Evolutionary conservation across 2,797 vertebrate species (phyloP).

Genomic region (Glyptemys insculpta): DNA sequence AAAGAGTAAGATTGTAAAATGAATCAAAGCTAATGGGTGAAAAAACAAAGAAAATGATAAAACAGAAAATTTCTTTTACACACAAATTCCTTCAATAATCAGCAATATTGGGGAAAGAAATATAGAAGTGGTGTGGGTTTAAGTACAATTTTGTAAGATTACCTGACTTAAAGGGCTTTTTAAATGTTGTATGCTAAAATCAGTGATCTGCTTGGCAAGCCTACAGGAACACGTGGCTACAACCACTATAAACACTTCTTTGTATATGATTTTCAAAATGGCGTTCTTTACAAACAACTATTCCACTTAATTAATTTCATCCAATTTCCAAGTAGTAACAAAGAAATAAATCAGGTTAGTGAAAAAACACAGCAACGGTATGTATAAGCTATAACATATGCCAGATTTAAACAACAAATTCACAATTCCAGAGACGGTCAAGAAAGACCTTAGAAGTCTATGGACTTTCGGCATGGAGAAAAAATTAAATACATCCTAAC

Average conservation of each 20-base stretch:
- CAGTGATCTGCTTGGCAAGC: background rate
- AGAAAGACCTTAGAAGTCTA: background rate
- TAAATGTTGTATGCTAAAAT: background rate
- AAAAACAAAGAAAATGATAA: background rate
- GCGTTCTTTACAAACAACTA: constrained; percentile 20
- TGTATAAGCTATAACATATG: background rate
- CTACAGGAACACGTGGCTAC: rapidly evolving
- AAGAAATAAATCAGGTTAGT: constrained; percentile 18
- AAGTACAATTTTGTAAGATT: background rate
- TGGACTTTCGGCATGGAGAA: background rate
- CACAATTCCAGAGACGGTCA: background rate
- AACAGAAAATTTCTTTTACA: background rate
- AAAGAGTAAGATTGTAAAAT: background rate
- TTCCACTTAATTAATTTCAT: constrained; percentile 58
- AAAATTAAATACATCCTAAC: background rate
- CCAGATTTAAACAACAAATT: background rate
- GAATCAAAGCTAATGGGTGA: background rate
- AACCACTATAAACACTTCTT: background rate
- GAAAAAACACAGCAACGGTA: background rate
- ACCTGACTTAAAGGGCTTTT: background rate
- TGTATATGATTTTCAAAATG: background rate
- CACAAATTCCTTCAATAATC: background rate
- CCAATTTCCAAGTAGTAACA: constrained; percentile 36
- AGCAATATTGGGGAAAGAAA: background rate
- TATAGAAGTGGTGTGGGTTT: background rate